phyloP scores from a whole-genome alignment of 2,888 invertebrate genomes.

The Epistrophe grossulariae region DNA sequence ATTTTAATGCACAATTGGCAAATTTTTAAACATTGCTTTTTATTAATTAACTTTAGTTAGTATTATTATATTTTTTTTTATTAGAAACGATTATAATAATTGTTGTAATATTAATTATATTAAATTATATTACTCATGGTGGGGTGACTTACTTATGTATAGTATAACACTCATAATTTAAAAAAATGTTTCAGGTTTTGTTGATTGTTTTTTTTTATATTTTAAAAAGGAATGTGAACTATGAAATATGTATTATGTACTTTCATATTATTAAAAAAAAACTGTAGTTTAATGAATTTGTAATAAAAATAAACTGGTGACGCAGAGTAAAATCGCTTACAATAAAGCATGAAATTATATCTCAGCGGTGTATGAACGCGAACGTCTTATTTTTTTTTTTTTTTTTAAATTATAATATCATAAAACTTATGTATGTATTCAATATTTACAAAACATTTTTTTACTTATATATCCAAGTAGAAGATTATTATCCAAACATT shows the following conservation, averaged over 20 bases:
- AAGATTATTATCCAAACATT: constrained; percentile 68
- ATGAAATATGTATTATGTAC: background rate
- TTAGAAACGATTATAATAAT: background rate
- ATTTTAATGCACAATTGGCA: constrained; percentile 66
- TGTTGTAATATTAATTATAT: background rate
- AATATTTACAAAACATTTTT: constrained; percentile 55
- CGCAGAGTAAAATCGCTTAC: background rate
- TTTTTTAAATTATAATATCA: constrained; percentile 4
- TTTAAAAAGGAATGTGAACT: background rate
- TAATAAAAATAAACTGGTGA: background rate
- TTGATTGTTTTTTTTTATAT: background rate
- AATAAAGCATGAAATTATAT: background rate
- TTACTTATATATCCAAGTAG: background rate
- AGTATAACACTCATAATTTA: background rate
- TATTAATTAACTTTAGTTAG: constrained; percentile 22
- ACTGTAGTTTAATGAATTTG: background rate
- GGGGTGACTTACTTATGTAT: constrained; percentile 9
- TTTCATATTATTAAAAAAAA: too few relatives aligned
- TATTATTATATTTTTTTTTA: background rate
- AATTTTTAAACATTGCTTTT: constrained; percentile 28
- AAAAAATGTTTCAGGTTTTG: background rate
- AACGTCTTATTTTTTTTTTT: background rate
- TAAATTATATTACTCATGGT: constrained; percentile 1
- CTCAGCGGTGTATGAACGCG: background rate
- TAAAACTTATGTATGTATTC: background rate